These are phyloP conservation scores for Nymphalis c-album DNA, from an alignment of 2,888 invertebrate species.

Conservation along the genomic window DNA sequence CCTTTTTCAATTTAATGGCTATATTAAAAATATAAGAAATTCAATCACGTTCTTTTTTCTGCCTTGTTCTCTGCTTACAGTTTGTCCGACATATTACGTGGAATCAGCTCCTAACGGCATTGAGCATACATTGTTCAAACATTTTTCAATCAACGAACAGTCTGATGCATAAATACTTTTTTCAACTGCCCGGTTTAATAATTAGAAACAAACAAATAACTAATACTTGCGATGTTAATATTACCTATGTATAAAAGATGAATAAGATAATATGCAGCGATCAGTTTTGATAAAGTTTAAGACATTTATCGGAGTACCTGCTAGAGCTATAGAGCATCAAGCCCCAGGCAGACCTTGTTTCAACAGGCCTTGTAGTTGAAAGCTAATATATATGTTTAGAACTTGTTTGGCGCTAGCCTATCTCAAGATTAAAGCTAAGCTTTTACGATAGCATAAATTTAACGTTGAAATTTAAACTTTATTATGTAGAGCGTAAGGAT, in stretches of 20 bases:
- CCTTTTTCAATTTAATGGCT: no score
- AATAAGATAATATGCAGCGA: not conserved
- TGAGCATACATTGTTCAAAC: no score
- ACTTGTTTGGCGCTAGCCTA: slow-evolving; percentile 23
- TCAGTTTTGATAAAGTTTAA: slow-evolving; percentile 6
- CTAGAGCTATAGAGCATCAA: slow-evolving; percentile 11
- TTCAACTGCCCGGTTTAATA: no score
- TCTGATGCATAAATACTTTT: no score
- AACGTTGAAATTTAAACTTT: not conserved
- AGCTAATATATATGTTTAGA: slow-evolving; percentile 22
- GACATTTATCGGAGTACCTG: slow-evolving; percentile 10
- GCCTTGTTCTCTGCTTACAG: no score
- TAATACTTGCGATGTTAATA: no score
- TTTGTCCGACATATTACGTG: no score
- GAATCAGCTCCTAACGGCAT: no score
- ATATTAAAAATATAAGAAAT: no score
- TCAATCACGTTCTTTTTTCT: no score
- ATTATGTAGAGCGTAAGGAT: not conserved
- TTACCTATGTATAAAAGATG: not conserved
- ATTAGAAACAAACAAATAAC: no score
- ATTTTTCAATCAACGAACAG: no score
- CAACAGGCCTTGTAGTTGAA: slow-evolving; percentile 21
- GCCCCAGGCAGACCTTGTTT: slow-evolving; percentile 22
- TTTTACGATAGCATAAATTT: slow-evolving; percentile 5
- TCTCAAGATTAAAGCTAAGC: slow-evolving; percentile 23